Base-by-base conservation (phyloP, 2,113 vertebrate species). In the Pyrgilauda ruficollis region DNA sequence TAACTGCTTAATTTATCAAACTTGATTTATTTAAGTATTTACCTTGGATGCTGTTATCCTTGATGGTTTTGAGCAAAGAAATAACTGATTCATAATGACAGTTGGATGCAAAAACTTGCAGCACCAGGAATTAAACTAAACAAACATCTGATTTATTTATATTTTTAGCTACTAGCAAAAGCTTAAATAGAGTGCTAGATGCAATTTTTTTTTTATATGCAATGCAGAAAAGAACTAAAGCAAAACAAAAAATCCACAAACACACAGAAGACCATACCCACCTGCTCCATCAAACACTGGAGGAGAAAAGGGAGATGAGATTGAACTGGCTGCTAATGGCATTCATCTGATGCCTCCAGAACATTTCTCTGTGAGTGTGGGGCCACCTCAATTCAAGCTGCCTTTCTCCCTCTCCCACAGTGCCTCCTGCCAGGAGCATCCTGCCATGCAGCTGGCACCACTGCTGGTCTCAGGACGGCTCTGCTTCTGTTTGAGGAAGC, bases 61-160 rank as follows among this genome's bases (percentile, higher is more conserved):
- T 93, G 68, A 69, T 69, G 93, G 87, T 69, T 96, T 92, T 89
- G 66, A 91, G 55, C 64, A 95, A 95, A 96, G 82, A 93, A 91
- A 82, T 73, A 35, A 73, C 59, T 73, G 88, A 91, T 94, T 94
- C 87, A 78, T 93, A 92, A 91, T 58, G 73, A 59, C 62, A 89
- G 68, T 87, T 83, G 73, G 55, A 78, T 85, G 83, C 96, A 96
- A 96, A 93, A 95, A 84, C 84, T 92, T 2, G 2, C 41, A 88
- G 43, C 46, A 62, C 44, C 20, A 76, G 85, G 61, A 92, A 90
- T 68, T 83, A 85, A 95, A 72, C 46, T 79, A 89, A 95, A 72
- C 49, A 91, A 94, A 87, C 49, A 76, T 39, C 80, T 95, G 75
- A 94, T 87, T 97, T 97, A 93, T 93, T 97, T 96, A 74, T 94